Percentiles rank a stretch among this genome's conserved stretches.
Evolutionary conservation across 1,140 invertebrate genomes (phyloP).

Genomic region (Leptoteleia sp.): DNA sequence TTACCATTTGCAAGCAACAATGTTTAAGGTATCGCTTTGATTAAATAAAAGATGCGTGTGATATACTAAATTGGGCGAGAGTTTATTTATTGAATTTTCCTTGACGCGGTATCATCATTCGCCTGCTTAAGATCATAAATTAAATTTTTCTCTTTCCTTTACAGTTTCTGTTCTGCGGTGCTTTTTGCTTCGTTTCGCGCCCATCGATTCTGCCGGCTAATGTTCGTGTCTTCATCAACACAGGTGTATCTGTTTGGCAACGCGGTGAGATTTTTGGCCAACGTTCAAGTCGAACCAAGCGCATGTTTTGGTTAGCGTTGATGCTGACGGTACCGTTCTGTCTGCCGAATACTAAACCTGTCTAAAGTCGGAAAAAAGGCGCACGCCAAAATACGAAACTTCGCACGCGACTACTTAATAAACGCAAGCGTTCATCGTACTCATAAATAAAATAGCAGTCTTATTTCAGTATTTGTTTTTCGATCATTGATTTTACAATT

Average conservation of each 20-base stretch:
- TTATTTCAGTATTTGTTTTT: conserved; percentile 25
- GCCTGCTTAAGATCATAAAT: conserved; percentile 41
- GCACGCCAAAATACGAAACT: conserved; percentile 44
- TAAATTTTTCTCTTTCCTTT: conserved; percentile 42
- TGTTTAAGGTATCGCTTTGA: too few relatives aligned
- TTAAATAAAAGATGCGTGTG: too few relatives aligned
- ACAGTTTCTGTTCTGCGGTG: conserved; percentile 3
- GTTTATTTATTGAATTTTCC: conserved; percentile 34
- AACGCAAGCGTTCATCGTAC: conserved; percentile 25
- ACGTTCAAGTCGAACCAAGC: conserved; percentile 68
- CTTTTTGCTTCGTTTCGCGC: conserved; percentile 29
- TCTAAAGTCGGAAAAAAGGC: conserved; percentile 42
- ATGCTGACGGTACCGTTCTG: conserved; percentile 67
- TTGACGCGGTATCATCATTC: conserved; percentile 24
- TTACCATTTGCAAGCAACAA: too few relatives aligned
- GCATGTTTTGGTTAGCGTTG: conserved; percentile 72
- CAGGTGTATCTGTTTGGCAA: conserved; percentile 74
- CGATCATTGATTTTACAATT: conserved; percentile 1
- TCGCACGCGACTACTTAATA: conserved; percentile 50
- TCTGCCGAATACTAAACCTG: conserved; percentile 63
- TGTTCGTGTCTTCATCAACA: conserved; percentile 61
- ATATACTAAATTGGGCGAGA: too few relatives aligned
- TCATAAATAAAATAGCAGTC: conserved; percentile 11
- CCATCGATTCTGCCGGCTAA: conserved; percentile 48
- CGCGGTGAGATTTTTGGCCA: conserved; percentile 73